phyloP scores from a whole-genome alignment of 2,888 invertebrate species.

The Leucoma salicis region DNA sequence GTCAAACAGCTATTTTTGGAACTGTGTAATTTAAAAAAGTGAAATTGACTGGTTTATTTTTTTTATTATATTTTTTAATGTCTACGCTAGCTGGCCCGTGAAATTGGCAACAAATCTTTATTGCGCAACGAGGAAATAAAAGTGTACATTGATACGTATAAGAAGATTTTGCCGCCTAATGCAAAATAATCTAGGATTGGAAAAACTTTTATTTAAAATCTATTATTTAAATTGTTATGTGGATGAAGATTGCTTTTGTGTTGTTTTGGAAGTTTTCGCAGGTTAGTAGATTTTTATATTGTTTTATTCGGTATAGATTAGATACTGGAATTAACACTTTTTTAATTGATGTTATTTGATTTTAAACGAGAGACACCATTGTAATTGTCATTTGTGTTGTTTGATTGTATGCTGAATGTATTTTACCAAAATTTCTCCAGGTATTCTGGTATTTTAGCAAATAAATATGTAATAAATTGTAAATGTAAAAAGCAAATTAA shows the following conservation, averaged over 20 bases:
- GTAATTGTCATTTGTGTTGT: too few relatives aligned
- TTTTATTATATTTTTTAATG: constrained; percentile 33
- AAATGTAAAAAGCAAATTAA: too few relatives aligned
- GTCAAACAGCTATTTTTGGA: constrained; percentile 37
- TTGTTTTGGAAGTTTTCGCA: constrained; percentile 15
- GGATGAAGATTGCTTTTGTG: constrained; percentile 32
- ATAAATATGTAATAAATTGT: too few relatives aligned
- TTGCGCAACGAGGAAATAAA: constrained; percentile 53
- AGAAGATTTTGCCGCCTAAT: constrained; percentile 39
- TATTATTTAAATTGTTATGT: constrained; percentile 15
- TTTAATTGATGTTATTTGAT: too few relatives aligned
- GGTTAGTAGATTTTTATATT: not conserved
- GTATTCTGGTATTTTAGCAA: too few relatives aligned
- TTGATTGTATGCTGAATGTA: too few relatives aligned
- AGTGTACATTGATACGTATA: constrained; percentile 37
- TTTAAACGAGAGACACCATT: too few relatives aligned
- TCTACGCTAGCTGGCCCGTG: constrained; percentile 47
- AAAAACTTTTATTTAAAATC: constrained; percentile 17
- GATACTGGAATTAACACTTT: too few relatives aligned
- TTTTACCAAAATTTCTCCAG: too few relatives aligned
- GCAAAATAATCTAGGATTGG: constrained; percentile 16
- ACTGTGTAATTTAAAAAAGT: constrained; percentile 29
- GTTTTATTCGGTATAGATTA: too few relatives aligned
- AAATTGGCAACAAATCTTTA: constrained; percentile 64
- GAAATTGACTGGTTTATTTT: constrained; percentile 29